Conservation (phyloP, 2,888 invertebrate genomes). For the Meganola albula region DNA sequence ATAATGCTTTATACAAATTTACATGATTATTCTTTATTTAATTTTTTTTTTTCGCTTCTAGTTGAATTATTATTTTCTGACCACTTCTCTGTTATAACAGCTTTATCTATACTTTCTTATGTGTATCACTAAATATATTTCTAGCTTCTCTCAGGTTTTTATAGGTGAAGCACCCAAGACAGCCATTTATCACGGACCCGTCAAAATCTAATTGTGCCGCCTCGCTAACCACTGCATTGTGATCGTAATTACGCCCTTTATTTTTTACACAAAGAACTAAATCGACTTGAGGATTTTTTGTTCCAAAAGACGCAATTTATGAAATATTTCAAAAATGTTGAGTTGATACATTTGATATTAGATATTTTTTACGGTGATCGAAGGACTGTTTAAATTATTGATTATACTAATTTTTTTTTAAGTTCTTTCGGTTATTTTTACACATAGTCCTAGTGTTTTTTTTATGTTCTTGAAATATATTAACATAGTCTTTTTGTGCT, state of each 20-base stretch:
- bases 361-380: conserved; percentile 26
- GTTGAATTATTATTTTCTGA: too few species aligned
- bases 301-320: conserved; percentile 48
- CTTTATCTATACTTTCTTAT: conserved; percentile 11
- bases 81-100: too few species aligned
- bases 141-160: conserved; percentile 42
- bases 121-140: too few species aligned
- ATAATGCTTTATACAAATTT: too few species aligned
- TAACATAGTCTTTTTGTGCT: too few species aligned
- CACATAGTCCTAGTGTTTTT: too few species aligned
- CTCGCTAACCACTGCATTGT: conserved; percentile 69
- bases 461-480: too few species aligned
- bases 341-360: conserved; percentile 34
- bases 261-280: conserved; percentile 62
- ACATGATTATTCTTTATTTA: too few species aligned
- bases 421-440: too few species aligned
- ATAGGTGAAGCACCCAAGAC: conserved; percentile 45
- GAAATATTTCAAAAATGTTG: conserved; percentile 59
- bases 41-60: too few species aligned
- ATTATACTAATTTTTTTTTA: conserved; percentile 9
- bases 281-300: conserved; percentile 57
- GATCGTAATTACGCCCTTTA: conserved; percentile 72
- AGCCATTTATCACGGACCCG: conserved; percentile 72
- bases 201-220: conserved; percentile 77
- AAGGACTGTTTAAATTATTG: conserved; percentile 7